phyloP scores from a whole-genome alignment of 1,140 invertebrate genomes.

The Potamilus streckersoni region DNA sequence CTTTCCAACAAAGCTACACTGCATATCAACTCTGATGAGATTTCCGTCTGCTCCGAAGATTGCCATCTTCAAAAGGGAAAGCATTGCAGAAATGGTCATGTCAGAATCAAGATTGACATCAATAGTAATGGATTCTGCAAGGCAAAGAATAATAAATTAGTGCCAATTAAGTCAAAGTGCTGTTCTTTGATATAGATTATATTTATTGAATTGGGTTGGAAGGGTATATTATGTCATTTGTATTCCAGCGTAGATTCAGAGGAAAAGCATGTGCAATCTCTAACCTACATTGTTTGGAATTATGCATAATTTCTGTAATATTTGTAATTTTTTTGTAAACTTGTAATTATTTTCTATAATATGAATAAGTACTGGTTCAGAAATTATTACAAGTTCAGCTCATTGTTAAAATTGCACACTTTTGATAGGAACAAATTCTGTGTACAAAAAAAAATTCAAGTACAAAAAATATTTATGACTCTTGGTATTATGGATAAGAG shows the following conservation, averaged over 20 bases:
- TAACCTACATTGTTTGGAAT: neutral
- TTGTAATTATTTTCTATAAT: neutral
- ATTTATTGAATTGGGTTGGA: neutral
- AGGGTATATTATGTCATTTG: neutral
- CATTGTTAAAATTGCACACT: too few species aligned
- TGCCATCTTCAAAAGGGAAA: slow-evolving; percentile 17
- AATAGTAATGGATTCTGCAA: slow-evolving; percentile 55
- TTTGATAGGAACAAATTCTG: too few species aligned
- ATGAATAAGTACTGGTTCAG: too few species aligned
- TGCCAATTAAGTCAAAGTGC: slow-evolving; percentile 55
- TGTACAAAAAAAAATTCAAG: too few species aligned
- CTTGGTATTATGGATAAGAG: too few species aligned
- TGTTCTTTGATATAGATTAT: slow-evolving; percentile 57
- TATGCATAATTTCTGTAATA: neutral
- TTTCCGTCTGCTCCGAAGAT: slow-evolving; percentile 22
- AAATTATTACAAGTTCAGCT: too few species aligned
- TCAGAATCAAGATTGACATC: slow-evolving; percentile 50
- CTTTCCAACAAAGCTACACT: slow-evolving; percentile 11
- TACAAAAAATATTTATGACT: too few species aligned
- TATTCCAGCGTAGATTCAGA: neutral
- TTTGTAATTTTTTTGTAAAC: neutral
- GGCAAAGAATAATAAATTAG: slow-evolving; percentile 22
- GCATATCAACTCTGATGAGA: too few species aligned
- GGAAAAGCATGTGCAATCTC: slow-evolving; percentile 1
- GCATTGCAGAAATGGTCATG: neutral